A percentile compares a stretch with the other conserved stretches of the same genome.
These are phyloP conservation scores for Macrophya alboannulata DNA, from an alignment of 2,888 invertebrate species.

Conservation along the genomic window DNA sequence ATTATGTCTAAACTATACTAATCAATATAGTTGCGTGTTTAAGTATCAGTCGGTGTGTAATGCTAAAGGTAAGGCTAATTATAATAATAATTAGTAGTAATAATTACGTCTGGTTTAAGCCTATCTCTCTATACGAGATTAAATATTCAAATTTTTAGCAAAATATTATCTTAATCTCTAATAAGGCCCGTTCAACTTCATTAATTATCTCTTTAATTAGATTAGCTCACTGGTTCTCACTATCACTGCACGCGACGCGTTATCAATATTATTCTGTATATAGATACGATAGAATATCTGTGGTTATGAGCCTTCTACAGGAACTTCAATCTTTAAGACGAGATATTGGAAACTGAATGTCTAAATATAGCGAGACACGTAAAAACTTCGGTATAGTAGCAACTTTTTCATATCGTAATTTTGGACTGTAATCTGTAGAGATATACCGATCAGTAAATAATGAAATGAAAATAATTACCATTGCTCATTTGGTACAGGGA, in stretches of 20 bases:
- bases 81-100: neutral
- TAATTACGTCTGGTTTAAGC: conserved; percentile 30
- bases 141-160: conserved; percentile 54
- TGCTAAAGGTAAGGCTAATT: conserved; percentile 33
- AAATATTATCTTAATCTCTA: conserved; percentile 71
- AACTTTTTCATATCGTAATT: conserved; percentile 1
- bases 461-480: conserved; percentile 18
- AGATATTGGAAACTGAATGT: conserved; percentile 35
- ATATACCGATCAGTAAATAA: neutral
- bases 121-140: conserved; percentile 30
- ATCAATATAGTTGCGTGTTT: conserved; percentile 55
- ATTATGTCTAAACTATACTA: conserved; percentile 30
- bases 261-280: conserved; percentile 2
- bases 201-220: conserved; percentile 63
- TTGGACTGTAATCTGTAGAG: neutral
- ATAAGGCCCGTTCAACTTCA: conserved; percentile 72
- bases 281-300: neutral
- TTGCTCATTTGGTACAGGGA: neutral
- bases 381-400: neutral
- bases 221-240: conserved; percentile 71
- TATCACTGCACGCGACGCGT: conserved; percentile 66
- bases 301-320: neutral
- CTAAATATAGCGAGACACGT: neutral
- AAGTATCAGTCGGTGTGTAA: conserved; percentile 56
- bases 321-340: conserved; percentile 14